Percentiles rank a stretch among this genome's conserved stretches.
Evolutionary conservation across 2,888 invertebrate species (phyloP).

Genomic region (Zaprionus bogoriensis): DNA sequence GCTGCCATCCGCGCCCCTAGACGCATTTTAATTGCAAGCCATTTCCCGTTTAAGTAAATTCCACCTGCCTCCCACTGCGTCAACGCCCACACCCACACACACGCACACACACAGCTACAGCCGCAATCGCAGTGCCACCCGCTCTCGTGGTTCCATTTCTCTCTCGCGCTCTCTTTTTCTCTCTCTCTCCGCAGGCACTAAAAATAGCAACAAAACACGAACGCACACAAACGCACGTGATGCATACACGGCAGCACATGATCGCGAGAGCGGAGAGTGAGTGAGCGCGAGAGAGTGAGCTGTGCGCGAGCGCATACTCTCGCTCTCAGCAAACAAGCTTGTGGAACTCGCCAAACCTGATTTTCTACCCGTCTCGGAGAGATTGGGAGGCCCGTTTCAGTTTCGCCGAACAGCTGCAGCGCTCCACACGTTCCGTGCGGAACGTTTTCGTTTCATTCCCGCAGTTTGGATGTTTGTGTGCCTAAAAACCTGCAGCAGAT

Average conservation of each 20-base stretch:
- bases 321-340: conserved; percentile 53
- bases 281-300: conserved; percentile 10
- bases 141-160: neutral
- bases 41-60: conserved; percentile 32
- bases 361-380: conserved; percentile 52
- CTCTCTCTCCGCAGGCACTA: conserved; percentile 24
- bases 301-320: conserved; percentile 31
- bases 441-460: neutral
- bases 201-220: conserved; percentile 38
- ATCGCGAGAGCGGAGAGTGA: conserved; percentile 22
- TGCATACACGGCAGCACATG: conserved; percentile 10
- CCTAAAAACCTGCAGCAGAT: conserved; percentile 72
- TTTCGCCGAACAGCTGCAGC: conserved; percentile 46
- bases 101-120: too few species aligned
- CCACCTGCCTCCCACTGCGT: conserved; percentile 3
- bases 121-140: conserved; percentile 5
- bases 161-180: neutral
- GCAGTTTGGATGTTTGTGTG: conserved; percentile 83
- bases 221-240: neutral
- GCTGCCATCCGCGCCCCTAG: neutral
- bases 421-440: conserved; percentile 42
- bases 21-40: conserved; percentile 16
- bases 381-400: conserved; percentile 31
- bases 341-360: conserved; percentile 59
- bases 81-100: conserved; percentile 22